Conservation (phyloP, 2,113 vertebrate species). For the Ursus arctos region DNA sequence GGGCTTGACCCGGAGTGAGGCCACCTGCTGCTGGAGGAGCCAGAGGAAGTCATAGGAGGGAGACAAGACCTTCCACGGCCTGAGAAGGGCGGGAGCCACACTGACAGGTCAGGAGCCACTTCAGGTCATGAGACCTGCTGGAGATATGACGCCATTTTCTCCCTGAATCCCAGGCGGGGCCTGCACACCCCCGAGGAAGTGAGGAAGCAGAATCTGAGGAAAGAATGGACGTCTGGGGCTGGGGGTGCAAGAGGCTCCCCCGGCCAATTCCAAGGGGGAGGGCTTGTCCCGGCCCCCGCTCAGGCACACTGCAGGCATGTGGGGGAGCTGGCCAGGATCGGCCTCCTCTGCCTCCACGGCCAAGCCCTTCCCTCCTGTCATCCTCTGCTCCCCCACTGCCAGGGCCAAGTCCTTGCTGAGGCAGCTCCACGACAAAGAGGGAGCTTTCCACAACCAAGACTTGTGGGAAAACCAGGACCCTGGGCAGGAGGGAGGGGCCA, state of each 20-base stretch:
- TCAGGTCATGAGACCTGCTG: not conserved
- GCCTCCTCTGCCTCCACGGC: not conserved
- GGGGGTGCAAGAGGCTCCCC: not conserved
- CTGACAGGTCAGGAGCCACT: too few species aligned
- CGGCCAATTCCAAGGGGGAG: not conserved
- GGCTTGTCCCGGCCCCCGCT: not conserved
- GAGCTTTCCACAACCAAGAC: not conserved
- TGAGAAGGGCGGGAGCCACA: not conserved
- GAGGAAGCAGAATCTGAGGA: not conserved
- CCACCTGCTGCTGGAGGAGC: not conserved
- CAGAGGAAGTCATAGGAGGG: not conserved
- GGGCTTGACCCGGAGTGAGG: not conserved
- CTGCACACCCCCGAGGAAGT: not conserved
- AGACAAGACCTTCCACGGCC: not conserved
- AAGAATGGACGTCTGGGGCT: accelerated
- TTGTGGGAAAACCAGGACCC: not conserved
- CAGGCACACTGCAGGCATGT: accelerated
- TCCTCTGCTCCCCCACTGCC: not conserved
- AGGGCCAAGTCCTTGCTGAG: not conserved
- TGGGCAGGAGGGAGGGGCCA: not conserved
- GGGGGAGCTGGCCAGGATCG: not conserved
- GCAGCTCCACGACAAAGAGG: accelerated
- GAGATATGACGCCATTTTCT: not conserved
- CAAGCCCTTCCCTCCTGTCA: not conserved
- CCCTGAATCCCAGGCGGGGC: not conserved